Base-by-base conservation (phyloP, 23 tunicate genomes). In the Styela clava region DNA sequence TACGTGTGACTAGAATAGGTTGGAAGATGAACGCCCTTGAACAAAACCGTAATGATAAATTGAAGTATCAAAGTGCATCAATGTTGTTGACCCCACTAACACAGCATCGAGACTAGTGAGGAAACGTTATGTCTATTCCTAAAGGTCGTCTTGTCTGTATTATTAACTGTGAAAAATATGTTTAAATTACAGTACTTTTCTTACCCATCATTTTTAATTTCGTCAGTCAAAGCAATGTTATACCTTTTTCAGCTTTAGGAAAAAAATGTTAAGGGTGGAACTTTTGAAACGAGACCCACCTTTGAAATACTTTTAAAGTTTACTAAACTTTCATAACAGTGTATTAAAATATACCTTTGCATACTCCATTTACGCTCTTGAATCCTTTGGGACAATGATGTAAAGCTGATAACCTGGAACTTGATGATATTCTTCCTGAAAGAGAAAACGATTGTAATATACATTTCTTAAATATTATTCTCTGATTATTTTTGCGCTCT, bases 351-450 rank as follows among this genome's bases (percentile, higher is more conserved):
- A 67, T 67, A 67, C 71, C 71, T 67, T 67, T 29, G 22, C 71
- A 67, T 19, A 25, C 31, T 27, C 71, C 71, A 29, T 67, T 67
- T 67, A 67, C 31, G 16, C 31, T 29, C 31, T 67, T 29, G 71
- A 67, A 67, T 67, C 71, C 71, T 29, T 25, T 1, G 71, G 71
- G 71, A 29, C 71, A 67, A 67, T 67, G 31, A 12, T 44, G 56
- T 5, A 44, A 5, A 44, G n/a, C n/a, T n/a, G 56, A 44, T 44
- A 44, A 5, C 12, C 56, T 44, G 12, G 56, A 44, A 44, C 56
- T 44, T 44, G 56, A 44, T 44, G 56, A 5, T 44, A 44, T 44
- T 12, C 56, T 44, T 44, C 56, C 56, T 44, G 12, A 7, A 44
- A 44, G 56, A 44, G 56, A 44, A 44, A 44, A 5, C 9, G 56